Conservation (phyloP, 1,140 invertebrate genomes). For the Apocrypta bakeri region DNA sequence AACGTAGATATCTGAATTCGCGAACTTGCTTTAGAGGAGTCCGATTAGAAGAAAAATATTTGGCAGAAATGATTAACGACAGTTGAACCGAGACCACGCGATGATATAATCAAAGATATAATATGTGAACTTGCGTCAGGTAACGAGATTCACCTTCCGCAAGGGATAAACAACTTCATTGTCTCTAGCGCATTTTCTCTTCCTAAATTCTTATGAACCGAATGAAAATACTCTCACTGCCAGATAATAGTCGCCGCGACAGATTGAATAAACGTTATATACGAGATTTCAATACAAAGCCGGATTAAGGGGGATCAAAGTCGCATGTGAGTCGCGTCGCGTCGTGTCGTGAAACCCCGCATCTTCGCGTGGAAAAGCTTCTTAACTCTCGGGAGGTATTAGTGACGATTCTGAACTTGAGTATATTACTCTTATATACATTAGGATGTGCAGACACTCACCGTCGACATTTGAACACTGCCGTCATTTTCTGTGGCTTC, state of each 20-base stretch:
- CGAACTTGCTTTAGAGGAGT: not conserved
- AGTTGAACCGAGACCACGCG: not conserved
- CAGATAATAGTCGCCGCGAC: not conserved
- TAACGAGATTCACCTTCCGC: not conserved
- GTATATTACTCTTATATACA: not conserved
- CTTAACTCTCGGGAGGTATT: slow-evolving; percentile 27
- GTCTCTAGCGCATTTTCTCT: not conserved
- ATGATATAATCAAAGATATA: not conserved
- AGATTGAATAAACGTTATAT: no score
- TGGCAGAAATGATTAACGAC: no score
- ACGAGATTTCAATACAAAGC: not conserved
- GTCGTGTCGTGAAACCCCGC: slow-evolving; percentile 4
- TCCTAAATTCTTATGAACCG: no score
- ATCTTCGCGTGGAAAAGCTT: slow-evolving; percentile 19
- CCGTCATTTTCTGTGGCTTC: slow-evolving; percentile 5
- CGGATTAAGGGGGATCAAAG: not conserved
- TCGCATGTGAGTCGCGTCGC: not conserved
- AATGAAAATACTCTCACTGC: not conserved
- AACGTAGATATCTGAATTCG: not conserved
- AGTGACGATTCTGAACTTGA: slow-evolving; percentile 27
- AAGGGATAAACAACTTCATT: not conserved
- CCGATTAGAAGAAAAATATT: not conserved
- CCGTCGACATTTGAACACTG: not conserved
- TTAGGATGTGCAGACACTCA: not conserved
- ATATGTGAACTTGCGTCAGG: no score